phyloP scores from a whole-genome alignment of 92 coral and sea anemone species.

The Diadumene lineata region DNA sequence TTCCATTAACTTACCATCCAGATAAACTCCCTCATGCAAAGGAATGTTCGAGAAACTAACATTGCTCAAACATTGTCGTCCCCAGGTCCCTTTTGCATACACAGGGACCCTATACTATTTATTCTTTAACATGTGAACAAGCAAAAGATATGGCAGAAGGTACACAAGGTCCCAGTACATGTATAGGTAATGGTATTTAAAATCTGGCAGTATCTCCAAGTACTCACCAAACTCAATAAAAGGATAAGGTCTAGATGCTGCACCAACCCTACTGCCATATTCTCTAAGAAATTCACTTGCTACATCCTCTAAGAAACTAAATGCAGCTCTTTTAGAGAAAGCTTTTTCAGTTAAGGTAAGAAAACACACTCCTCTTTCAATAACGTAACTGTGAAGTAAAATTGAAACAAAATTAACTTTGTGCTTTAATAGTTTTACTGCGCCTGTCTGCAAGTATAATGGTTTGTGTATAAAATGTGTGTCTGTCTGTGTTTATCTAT shows the following conservation, averaged over 20 bases:
- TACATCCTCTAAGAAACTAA: slow-evolving; percentile 91
- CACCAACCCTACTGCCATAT: slow-evolving; percentile 69
- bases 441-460: too few species aligned
- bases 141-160: neutral
- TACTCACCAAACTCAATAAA: slow-evolving; percentile 99
- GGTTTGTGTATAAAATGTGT: too few species aligned
- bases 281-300: slow-evolving; percentile 92
- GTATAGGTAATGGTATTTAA: neutral
- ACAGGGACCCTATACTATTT: too few species aligned
- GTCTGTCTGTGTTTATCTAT: too few species aligned
- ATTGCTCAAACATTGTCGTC: too few species aligned
- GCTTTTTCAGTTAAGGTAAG: slow-evolving; percentile 89
- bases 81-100: too few species aligned
- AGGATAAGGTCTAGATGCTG: slow-evolving; percentile 89
- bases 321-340: slow-evolving; percentile 96
- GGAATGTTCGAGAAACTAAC: too few species aligned
- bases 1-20: too few species aligned
- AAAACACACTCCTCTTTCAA: slow-evolving; percentile 94
- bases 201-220: neutral
- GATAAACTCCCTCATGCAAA: too few species aligned
- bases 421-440: too few species aligned
- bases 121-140: too few species aligned
- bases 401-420: neutral
- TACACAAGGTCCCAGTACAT: neutral
- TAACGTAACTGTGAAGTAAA: slow-evolving; percentile 66